phyloP scores from a whole-genome alignment of 2,797 vertebrate species.

The Diplodus sargus region DNA sequence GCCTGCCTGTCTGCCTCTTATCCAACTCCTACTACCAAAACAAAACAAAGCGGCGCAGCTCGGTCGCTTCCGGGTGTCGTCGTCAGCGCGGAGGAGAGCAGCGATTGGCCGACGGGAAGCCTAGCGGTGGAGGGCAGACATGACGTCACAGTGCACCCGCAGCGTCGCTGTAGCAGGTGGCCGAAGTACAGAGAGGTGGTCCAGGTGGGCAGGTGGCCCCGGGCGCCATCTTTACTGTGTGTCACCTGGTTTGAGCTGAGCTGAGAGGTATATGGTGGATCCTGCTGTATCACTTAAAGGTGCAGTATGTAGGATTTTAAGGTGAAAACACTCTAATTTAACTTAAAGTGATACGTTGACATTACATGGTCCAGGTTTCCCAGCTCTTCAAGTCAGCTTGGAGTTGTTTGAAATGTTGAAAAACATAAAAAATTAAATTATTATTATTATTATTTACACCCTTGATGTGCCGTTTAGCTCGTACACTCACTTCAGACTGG shows the following conservation, averaged over 20 bases:
- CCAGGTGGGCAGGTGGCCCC: too few relatives aligned
- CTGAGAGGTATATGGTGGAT: neutral
- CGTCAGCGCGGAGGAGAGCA: constrained; percentile 56
- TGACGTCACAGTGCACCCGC: neutral
- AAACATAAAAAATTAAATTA: too few relatives aligned
- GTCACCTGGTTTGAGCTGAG: neutral
- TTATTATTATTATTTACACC: too few relatives aligned
- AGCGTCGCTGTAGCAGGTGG: neutral
- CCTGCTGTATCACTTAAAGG: neutral
- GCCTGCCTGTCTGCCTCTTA: constrained; percentile 29
- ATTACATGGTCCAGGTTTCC: too few relatives aligned
- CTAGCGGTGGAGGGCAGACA: constrained; percentile 30
- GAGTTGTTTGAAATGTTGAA: too few relatives aligned
- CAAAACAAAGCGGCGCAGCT: constrained; percentile 77
- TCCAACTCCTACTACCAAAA: constrained; percentile 79
- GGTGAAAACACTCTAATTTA: too few relatives aligned
- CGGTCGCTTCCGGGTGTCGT: constrained; percentile 81
- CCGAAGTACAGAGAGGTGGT: neutral
- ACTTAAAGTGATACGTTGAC: too few relatives aligned
- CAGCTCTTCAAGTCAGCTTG: too few relatives aligned
- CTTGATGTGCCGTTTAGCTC: too few relatives aligned
- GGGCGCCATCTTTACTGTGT: neutral
- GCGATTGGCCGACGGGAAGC: constrained; percentile 61
- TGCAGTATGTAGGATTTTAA: too few relatives aligned
- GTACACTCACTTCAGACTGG: too few relatives aligned